Base-by-base conservation (phyloP, 2,113 vertebrate genomes). In the Paramormyrops kingsleyae region DNA sequence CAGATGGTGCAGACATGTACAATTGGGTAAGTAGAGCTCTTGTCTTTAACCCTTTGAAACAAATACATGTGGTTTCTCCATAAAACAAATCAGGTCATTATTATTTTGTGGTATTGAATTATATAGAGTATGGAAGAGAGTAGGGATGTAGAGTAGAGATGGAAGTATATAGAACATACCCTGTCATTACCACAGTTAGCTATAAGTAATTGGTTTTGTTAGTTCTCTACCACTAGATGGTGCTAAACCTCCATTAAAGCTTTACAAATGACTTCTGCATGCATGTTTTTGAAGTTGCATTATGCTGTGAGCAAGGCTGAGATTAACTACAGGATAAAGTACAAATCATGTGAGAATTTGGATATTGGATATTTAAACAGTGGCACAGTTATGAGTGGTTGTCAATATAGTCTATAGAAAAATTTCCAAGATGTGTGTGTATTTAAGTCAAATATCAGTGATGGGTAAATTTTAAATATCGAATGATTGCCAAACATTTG, bases 191-290 rank as follows among this genome's bases (percentile, higher is more conserved):
- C 10, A 19, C 74, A 42, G 35, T 39, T 15, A 19, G 13, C 74
- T 42, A 3, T 4, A 19, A 8, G 35, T 24, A n/a, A 70, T 46
- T 88, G 53, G 0, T 50, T 49, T 15, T 88, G 5, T 46, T 27
- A 27, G n/a, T 31, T 70, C 27, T 70, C 27, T 27, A 17, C 88
- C 88, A 39, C 88, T 74, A 74, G 88, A 19, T 88, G 88, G 88
- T 49, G 44, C 42, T 88, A 50, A 50, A 42, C 12, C 17, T 62
- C 27, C 21, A 46, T 88, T 88, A 42, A 66, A 88, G 31, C 44
- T 42, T 44, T n/a, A 8, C 53, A 42, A 39, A 46, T 88, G 3
- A 44, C 87, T 44, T n/a, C 19, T 39, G 74, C 31, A 7, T 80
- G 10, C n/a, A 70, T 70, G 2, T 70, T 70, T 10, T 31, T 70